Percentiles rank a stretch among this genome's conserved stretches.
Evolutionary conservation across 2,797 vertebrate genomes (phyloP).

Genomic region (Dendrocincla fuliginosa): DNA sequence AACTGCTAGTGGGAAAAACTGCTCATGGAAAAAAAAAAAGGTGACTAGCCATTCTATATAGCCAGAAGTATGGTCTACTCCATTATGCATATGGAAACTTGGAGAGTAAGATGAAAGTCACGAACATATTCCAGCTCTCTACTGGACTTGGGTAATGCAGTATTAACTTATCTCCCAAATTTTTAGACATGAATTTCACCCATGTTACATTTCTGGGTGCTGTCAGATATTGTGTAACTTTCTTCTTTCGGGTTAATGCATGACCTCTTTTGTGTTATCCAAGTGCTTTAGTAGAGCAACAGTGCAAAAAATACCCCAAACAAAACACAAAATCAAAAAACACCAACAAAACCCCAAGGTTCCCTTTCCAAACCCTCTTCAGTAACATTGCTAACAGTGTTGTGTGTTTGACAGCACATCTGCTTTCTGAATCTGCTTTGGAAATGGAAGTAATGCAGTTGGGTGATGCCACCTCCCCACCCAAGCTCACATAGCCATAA

Average conservation of each 20-base stretch:
- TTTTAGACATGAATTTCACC: neutral
- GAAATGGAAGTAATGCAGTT: neutral
- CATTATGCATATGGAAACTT: neutral
- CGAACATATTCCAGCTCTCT: neutral
- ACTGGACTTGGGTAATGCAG: neutral
- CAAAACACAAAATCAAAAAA: neutral
- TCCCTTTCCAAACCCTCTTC: neutral
- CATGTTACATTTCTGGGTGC: neutral
- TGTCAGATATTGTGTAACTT: neutral
- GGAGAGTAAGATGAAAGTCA: neutral
- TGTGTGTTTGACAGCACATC: accelerated
- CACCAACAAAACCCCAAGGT: neutral
- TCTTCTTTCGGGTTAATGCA: neutral
- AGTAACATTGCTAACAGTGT: neutral
- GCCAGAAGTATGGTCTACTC: neutral
- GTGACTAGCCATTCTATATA: neutral
- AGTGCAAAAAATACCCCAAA: neutral
- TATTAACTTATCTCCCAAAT: neutral
- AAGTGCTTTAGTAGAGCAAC: neutral
- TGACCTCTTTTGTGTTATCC: neutral
- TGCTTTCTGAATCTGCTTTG: neutral
- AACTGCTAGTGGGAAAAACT: neutral
- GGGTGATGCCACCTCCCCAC: neutral
- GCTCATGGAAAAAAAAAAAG: neutral
- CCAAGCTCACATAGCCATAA: accelerated